Evolutionary conservation across 1,140 invertebrate species (phyloP), one percentile per base, ranked within the genome.

Genomic region (Hydropsyche tenuis): DNA sequence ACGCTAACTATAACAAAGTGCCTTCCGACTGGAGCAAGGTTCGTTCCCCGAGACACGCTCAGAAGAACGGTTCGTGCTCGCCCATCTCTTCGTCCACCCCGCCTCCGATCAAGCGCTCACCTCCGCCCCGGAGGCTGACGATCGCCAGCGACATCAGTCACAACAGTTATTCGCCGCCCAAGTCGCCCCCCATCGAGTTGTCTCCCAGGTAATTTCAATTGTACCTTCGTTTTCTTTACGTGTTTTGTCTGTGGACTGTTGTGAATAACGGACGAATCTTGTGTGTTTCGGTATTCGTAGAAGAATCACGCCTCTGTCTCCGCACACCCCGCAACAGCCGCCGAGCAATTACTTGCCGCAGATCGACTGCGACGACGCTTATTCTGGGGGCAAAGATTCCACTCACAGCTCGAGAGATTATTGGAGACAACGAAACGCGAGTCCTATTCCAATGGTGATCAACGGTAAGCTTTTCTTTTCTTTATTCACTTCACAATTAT

Each of bases 11-110:
- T 78, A 78, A 82, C 45, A 77, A 81, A 77, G 78, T 86, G 79
- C 81, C 85, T 77, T 72, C 86, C 63, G 81, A 84, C 78, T 85
- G 83, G 84, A 82, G 85, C 78, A 84, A 85, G 75, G 79, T 79
- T 7, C 84, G 79, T 46, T 85, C 83, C 60, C 82, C 86, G 0
- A 76, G 85, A 22, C 80, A 81, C 66, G 77, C 78, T 12, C 56
- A 81, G 76, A 69, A 78, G 78, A 84, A 86, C 80, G 81, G 87
- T 62, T 86, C 85, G 0, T 84, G 83, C 37, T 90, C 85, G 43
- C 89, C 87, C 1, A 87, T 90, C 43, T 90, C 89, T 0, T 87
- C 88, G 0, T 87, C 87, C 12, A 87, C 85, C 4, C 81, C 86
- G 9, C 74, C 81, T 56, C 76, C 82, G 14, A 77, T 75, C 68